phyloP scores from a whole-genome alignment of 2,797 vertebrate species.

The Microctenopoma steveboyesi region DNA sequence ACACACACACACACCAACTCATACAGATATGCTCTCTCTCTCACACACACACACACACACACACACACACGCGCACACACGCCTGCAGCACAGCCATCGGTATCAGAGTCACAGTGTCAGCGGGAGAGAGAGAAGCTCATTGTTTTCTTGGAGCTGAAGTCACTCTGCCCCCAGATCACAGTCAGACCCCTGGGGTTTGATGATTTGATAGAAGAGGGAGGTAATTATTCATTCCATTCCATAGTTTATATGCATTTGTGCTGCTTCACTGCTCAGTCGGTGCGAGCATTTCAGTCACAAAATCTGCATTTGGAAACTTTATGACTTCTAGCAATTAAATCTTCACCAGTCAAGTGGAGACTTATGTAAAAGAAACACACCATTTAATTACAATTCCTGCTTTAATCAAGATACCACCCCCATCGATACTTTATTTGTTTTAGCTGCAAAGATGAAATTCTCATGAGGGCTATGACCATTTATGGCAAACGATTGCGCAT shows the following conservation, averaged over 20 bases:
- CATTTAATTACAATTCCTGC: conserved; percentile 17
- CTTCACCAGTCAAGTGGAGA: conserved; percentile 11
- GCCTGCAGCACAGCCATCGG: conserved; percentile 58
- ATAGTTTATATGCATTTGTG: conserved; percentile 63
- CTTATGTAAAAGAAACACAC: conserved; percentile 1
- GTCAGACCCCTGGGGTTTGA: conserved; percentile 69
- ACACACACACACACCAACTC: neutral
- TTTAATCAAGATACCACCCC: conserved; percentile 21
- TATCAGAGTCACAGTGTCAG: conserved; percentile 69
- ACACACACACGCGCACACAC: conserved; percentile 16
- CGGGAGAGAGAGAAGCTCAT: conserved; percentile 64
- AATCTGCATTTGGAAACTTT: conserved; percentile 24
- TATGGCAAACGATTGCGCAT: conserved; percentile 25
- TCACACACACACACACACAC: neutral
- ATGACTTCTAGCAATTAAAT: conserved; percentile 39
- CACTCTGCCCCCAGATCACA: conserved; percentile 70
- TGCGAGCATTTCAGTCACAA: conserved; percentile 23
- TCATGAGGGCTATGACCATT: conserved; percentile 25
- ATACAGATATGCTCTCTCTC: neutral
- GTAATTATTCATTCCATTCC: conserved; percentile 77
- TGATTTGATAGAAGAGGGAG: conserved; percentile 73
- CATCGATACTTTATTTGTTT: conserved; percentile 20
- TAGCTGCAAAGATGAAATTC: conserved; percentile 27
- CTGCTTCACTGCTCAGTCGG: conserved; percentile 45
- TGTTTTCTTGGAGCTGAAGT: conserved; percentile 68